Percentiles rank a stretch among this genome's conserved stretches.
Evolutionary conservation across 2,113 vertebrate species (phyloP).

Genomic region (Thermophis baileyi): DNA sequence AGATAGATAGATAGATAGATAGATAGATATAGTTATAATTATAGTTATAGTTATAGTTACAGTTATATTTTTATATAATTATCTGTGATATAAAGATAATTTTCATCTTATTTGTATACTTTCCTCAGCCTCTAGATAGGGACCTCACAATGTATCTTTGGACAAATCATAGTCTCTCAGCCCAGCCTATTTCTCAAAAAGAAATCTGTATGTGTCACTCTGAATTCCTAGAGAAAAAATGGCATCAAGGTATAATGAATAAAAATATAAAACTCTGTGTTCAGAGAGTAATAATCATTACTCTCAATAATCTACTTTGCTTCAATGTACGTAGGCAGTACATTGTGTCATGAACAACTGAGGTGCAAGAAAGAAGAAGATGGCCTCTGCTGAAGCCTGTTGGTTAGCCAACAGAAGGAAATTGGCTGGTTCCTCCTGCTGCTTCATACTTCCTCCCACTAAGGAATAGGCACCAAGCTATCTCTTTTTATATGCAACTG

Average conservation of each 20-base stretch:
- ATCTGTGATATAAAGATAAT: background rate
- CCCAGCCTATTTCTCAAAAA: background rate
- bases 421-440: background rate
- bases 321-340: background rate
- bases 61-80: background rate
- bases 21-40: too few relatives aligned
- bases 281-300: background rate
- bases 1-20: too few relatives aligned
- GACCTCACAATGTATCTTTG: background rate
- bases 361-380: background rate
- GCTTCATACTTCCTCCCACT: background rate
- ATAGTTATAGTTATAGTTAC: too few relatives aligned
- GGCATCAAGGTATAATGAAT: background rate
- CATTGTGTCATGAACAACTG: background rate
- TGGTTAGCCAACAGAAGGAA: background rate
- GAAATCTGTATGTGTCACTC: background rate
- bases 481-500: background rate
- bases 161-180: background rate
- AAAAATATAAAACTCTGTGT: background rate
- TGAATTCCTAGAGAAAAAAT: background rate
- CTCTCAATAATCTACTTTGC: background rate
- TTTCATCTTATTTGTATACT: background rate
- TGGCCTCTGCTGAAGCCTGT: background rate
- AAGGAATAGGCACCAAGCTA: background rate
- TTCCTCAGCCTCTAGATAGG: background rate